Base-by-base conservation (phyloP, 2,113 vertebrate species). In the Phainopepla nitens region DNA sequence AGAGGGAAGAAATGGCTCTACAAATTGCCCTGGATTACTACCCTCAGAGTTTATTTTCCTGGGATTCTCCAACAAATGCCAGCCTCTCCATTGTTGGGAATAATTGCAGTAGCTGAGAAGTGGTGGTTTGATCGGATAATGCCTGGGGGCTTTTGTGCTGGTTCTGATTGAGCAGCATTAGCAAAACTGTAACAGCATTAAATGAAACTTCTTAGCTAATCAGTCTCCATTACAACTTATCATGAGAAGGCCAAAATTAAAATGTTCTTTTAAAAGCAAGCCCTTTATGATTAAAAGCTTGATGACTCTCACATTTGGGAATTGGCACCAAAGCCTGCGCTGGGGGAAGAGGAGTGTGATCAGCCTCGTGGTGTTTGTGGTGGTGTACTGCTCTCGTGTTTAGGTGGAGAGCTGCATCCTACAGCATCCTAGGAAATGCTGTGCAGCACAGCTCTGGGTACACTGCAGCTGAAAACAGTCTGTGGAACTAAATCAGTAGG, bases 121-220 rank as follows among this genome's bases (percentile, higher is more conserved):
- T 27, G 5, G 36, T 24, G 2, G 49, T 36, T 73, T 93, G 84
- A 84, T 93, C 0, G 1, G 79, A 19, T 78, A 44, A 89, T 5
- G 35, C 81, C 53, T 39, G 58, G 50, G 79, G 78, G 27, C 22
- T 76, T 93, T 58, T 56, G 41, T 45, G 50, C 57, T 7, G 2
- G 2, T 23, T 81, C 80, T 88, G 87, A 89, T 82, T 85, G 94
- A 93, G 88, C 90, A 56, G 70, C 70, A 41, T 77, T 87, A 87
- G 66, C 82, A 49, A 61, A 83, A 96, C 69, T 54, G 2, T 3
- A 53, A 4, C 50, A 11, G 53, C 47, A 10, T 58, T 56, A 77
- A 94, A 73, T 60, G 20, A 90, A 84, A 57, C 50, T 75, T 51
- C 82, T 71, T 7, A 9, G 89, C 87, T 96, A 60, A 93, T 93